Base-by-base conservation (phyloP, 2,888 invertebrate species). In the Agrochola macilenta region DNA sequence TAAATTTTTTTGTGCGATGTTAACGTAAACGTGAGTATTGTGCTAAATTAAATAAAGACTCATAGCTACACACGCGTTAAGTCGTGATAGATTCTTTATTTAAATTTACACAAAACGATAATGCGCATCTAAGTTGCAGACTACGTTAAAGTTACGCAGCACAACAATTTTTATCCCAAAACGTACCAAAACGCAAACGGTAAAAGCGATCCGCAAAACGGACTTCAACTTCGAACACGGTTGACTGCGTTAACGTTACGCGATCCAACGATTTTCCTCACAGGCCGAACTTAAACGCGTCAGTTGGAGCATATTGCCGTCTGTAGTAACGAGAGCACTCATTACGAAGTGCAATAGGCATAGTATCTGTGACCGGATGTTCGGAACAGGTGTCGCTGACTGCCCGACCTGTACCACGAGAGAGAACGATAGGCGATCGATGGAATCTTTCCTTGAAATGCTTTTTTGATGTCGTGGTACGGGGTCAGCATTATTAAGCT, bases 381-480 rank as follows among this genome's bases (percentile, higher is more conserved):
- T 86, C 74, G 89, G 89, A 90, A 91, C 94, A 92, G 92, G 92
- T 95, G 95, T 94, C 91, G 90, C 89, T 91, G 91, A 89, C 91
- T 91, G 90, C 90, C 91, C 90, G 85, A 79, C 90, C 82, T 74
- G 87, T 89, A 91, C 91, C 79, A 89, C 73, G 88, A 64, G 69
- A 80, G 46, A 0, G 14, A 79, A 79, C 83, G 84, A 82, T 39
- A 75, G 4, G 52, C 85, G 84, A 88, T 79, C 79, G 80, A 82
- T 82, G 54, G 54, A 76, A 69, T 78, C 61, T 73, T 54, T 77
- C 61, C 57, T 17, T 61, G 12, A 39, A 65, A 64, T 77, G 58
- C 17, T 63, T 49, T 35, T 60, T 46, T 57, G 12, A 12, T 66
- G 7, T 61, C 72, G 52, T 68, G 69, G 83, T 86, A 73, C 35